Percentiles rank a stretch among this genome's conserved stretches.
Conservation (phyloP, 1,140 invertebrate species). For the Sesamia nonagrioides region DNA sequence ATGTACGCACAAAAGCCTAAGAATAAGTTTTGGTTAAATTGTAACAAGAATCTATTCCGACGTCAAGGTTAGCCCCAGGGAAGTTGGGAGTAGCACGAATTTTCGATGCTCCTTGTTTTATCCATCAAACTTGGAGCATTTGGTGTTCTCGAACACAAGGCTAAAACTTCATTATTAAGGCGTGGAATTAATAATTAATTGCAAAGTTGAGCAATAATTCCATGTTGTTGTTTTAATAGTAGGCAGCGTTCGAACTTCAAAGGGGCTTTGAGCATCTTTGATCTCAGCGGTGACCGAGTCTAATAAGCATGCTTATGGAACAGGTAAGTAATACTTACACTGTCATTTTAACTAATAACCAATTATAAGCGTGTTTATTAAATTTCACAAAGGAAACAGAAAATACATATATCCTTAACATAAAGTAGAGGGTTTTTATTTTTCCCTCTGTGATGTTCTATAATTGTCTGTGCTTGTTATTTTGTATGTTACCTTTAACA, state of each 20-base stretch:
- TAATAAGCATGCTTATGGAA: not conserved
- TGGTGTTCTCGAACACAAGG: conserved; percentile 28
- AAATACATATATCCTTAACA: too few species aligned
- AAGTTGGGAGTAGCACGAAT: conserved; percentile 27
- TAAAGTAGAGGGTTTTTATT: too few species aligned
- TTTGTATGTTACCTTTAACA: too few species aligned
- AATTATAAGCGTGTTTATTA: too few species aligned
- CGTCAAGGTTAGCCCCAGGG: conserved; percentile 32
- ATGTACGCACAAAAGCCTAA: conserved; percentile 1
- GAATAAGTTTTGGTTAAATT: not conserved
- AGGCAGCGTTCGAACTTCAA: not conserved
- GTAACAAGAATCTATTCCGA: conserved; percentile 20
- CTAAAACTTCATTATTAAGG: conserved; percentile 44
- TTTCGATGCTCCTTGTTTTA: conserved; percentile 41
- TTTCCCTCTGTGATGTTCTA: too few species aligned
- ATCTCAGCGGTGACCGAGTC: not conserved
- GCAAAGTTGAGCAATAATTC: conserved; percentile 36
- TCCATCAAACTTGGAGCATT: conserved; percentile 45
- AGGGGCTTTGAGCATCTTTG: conserved; percentile 12
- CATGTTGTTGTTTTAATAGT: conserved; percentile 25
- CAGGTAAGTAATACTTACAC: not conserved
- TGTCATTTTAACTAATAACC: not conserved
- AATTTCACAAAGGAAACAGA: too few species aligned
- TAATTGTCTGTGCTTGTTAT: too few species aligned
- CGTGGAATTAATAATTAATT: conserved; percentile 38